Conservation (phyloP, 2,797 vertebrate genomes). For the Loris lydekkerianus region DNA sequence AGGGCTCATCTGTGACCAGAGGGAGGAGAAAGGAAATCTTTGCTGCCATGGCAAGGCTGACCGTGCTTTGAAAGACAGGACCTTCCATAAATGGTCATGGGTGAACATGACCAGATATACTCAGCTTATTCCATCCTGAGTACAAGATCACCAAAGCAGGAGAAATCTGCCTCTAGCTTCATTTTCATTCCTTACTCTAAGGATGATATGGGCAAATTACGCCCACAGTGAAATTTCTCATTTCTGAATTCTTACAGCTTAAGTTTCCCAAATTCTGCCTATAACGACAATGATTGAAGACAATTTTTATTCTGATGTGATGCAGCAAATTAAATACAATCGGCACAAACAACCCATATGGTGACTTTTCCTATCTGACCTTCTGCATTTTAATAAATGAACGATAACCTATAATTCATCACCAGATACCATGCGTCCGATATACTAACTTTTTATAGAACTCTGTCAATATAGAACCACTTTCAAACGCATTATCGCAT, state of each 20-base stretch:
- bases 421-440: background rate
- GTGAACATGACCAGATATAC: rapidly evolving
- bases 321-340: background rate
- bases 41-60: background rate
- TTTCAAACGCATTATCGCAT: background rate
- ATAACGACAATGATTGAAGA: background rate
- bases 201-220: background rate
- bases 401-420: background rate
- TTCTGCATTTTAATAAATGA: background rate
- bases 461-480: background rate
- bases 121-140: background rate
- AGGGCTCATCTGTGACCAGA: background rate
- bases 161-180: background rate
- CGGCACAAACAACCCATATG: background rate
- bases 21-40: background rate
- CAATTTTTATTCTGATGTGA: background rate
- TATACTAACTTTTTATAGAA: background rate
- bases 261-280: background rate
- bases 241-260: background rate
- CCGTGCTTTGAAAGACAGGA: background rate
- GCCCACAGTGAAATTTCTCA: background rate
- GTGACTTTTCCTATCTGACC: background rate
- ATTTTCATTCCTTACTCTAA: background rate
- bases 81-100: background rate
- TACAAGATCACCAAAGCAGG: background rate